A percentile compares a stretch with the other conserved stretches of the same genome.
phyloP scores from a whole-genome alignment of 2,888 invertebrate species.

The Alviniconcha strummeri region DNA sequence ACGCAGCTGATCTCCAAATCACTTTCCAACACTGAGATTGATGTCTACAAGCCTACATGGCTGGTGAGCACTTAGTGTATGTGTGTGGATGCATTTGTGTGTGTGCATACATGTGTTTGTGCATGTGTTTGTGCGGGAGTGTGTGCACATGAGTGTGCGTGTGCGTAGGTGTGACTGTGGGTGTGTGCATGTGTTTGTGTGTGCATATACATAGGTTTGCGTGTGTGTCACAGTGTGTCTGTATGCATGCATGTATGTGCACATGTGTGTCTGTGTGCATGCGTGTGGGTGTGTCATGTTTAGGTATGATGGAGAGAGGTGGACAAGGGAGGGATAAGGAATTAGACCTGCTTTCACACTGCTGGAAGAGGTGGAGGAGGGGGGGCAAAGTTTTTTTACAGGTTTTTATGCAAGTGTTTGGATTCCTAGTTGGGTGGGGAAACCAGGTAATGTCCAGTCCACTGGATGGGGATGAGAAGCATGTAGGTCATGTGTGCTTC shows the following conservation, averaged over 20 bases:
- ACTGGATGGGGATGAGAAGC: too few relatives aligned
- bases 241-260: constrained; percentile 7
- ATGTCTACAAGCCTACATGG: constrained; percentile 67
- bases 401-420: too few relatives aligned
- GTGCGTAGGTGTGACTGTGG: too few relatives aligned
- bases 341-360: too few relatives aligned
- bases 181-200: neutral
- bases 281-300: neutral
- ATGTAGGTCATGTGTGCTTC: too few relatives aligned
- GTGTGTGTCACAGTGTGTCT: neutral
- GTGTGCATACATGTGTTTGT: neutral
- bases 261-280: neutral
- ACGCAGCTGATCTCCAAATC: constrained; percentile 68
- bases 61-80: constrained; percentile 54
- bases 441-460: too few relatives aligned
- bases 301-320: neutral
- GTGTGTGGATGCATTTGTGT: too few relatives aligned
- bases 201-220: neutral
- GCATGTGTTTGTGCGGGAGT: neutral
- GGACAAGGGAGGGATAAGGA: too few relatives aligned
- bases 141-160: neutral
- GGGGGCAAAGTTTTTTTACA: too few relatives aligned
- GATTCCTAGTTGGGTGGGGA: too few relatives aligned
- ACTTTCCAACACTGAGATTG: constrained; percentile 64
- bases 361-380: too few relatives aligned